Base-by-base conservation (phyloP, 2,888 invertebrate genomes). In the Nephrotoma appendiculata region DNA sequence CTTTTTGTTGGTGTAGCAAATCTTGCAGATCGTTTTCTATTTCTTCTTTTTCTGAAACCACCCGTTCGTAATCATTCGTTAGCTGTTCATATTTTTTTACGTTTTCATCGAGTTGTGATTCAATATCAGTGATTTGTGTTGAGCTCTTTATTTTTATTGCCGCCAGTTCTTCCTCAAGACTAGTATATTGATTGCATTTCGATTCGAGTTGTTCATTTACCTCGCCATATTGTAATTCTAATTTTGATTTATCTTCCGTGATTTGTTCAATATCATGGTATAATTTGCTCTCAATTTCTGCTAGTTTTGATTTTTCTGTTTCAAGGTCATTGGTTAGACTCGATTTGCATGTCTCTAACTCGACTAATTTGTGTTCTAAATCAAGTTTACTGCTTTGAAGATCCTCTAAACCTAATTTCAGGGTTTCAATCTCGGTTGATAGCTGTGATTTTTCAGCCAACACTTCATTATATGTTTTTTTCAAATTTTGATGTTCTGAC, bases 21-120 rank as follows among this genome's bases (percentile, higher is more conserved):
- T 94, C 94, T 92, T 95, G 94, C 87, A 95, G 91, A 89, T 95
- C 94, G 89, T 92, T 93, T 92, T 95, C 95, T 31, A 95, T 92
- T 87, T 86, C 90, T 87, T 84, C 89, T 89, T 57, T 88, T 88
- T 84, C 84, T n/a, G 42, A 84, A 6, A 43, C 88, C 87, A 90
- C 89, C 87, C 89, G 88, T n/a, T 88, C 88, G 88, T 89, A 87
- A 71, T 71, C 71, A 9, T 71, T 71, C 6, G 9, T 31, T 9
- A 71, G 71, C 9, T 71, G 71, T 7, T 71, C 71, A 9, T 9
- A 31, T 31, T 71, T 71, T 71, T 71, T 71, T 0, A 31, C 11
- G n/a, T 71, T 19, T 71, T 71, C 71, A 9, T 71, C 9, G 19
- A 71, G 71, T 31, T 71, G 31, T 31, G 71, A 31, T 57, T 57